Conservation (phyloP, 92 coral and sea anemone genomes). For the Porites divaricata region DNA sequence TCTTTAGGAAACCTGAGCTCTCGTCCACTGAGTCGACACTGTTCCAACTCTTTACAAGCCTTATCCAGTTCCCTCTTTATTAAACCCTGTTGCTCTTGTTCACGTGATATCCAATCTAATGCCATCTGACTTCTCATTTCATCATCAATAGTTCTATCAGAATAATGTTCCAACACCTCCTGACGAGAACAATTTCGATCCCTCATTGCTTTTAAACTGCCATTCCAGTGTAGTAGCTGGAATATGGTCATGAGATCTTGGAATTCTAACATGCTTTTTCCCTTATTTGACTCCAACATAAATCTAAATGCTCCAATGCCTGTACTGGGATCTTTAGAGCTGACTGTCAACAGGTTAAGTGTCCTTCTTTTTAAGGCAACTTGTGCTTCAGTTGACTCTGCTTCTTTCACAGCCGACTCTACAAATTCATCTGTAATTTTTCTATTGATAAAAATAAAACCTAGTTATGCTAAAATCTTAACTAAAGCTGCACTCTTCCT, state of each 20-base stretch:
- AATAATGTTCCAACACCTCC: constrained; percentile 87
- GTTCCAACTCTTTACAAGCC: constrained; percentile 80
- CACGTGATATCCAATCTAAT: constrained; percentile 95
- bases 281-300: constrained; percentile 91
- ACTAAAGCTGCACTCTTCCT: too few relatives aligned
- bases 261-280: constrained; percentile 87
- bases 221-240: constrained; percentile 94
- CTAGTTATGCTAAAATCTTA: too few relatives aligned
- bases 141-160: constrained; percentile 80
- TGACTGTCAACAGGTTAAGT: constrained; percentile 53
- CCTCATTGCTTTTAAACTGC: constrained; percentile 89
- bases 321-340: constrained; percentile 70
- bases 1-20: constrained; percentile 92
- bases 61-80: constrained; percentile 73
- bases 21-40: constrained; percentile 83
- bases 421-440: constrained; percentile 94
- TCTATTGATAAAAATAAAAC: constrained; percentile 28
- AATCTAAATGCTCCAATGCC: constrained; percentile 91
- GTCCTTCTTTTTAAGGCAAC: constrained; percentile 66
- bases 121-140: constrained; percentile 98
- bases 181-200: constrained; percentile 93
- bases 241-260: constrained; percentile 96
- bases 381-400: constrained; percentile 75
- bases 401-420: constrained; percentile 88
- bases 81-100: constrained; percentile 83